Evolutionary conservation across 2,888 invertebrate genomes (phyloP).

Genomic region (Lingula anatina): DNA sequence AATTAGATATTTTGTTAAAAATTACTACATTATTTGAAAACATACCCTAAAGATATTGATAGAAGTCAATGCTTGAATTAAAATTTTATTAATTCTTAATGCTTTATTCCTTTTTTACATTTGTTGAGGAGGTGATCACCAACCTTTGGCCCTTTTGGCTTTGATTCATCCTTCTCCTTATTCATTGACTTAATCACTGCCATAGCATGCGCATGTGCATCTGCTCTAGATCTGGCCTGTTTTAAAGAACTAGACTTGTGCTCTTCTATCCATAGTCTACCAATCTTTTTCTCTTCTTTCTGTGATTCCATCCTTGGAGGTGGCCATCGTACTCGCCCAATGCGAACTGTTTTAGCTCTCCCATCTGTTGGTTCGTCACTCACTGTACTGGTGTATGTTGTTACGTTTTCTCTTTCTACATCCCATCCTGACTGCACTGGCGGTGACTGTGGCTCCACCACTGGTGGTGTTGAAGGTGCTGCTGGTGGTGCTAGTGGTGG

Average conservation of each 20-base stretch:
- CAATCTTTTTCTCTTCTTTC: conserved; percentile 49
- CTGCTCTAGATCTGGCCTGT: too few relatives aligned
- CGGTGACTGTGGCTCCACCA: background rate
- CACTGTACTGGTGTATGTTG: too few relatives aligned
- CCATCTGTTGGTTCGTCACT: conserved; percentile 61
- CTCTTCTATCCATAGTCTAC: conserved; percentile 43
- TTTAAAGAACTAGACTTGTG: too few relatives aligned
- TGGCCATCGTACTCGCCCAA: conserved; percentile 73
- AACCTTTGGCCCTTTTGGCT: conserved; percentile 8
- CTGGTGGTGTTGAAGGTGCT: background rate
- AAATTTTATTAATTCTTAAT: too few relatives aligned
- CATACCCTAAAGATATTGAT: conserved; percentile 13
- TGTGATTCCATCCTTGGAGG: conserved; percentile 70
- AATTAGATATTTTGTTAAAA: too few relatives aligned
- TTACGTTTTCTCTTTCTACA: background rate
- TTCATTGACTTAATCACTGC: conserved; percentile 22
- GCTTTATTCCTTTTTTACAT: too few relatives aligned
- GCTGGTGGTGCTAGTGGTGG: background rate
- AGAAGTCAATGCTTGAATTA: too few relatives aligned
- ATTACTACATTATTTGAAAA: too few relatives aligned
- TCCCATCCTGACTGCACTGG: background rate
- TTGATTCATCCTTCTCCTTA: conserved; percentile 20
- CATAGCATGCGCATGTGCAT: conserved; percentile 24
- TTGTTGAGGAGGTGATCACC: conserved; percentile 9
- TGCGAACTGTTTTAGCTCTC: conserved; percentile 87